phyloP scores from a whole-genome alignment of 2,113 vertebrate genomes.

The Hemiscyllium ocellatum region DNA sequence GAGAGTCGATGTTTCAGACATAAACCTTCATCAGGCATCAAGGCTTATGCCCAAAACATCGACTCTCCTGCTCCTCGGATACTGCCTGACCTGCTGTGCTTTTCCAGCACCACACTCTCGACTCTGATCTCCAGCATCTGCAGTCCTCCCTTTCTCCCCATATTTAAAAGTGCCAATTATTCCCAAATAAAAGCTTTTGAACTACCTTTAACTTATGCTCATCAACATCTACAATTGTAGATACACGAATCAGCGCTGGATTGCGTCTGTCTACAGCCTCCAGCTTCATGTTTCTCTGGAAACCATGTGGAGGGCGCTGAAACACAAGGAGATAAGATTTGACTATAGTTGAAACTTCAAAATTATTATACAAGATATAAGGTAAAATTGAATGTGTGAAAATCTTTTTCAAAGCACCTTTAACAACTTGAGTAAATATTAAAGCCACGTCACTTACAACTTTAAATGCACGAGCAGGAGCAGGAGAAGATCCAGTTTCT shows the following conservation, averaged over 20 bases:
- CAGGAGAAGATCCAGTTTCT: constrained; percentile 80
- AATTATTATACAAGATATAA: background rate
- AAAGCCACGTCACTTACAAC: constrained; percentile 62
- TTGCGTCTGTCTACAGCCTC: constrained; percentile 89
- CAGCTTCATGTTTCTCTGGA: constrained; percentile 88
- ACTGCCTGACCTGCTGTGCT: too few species aligned
- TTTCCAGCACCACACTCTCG: too few species aligned
- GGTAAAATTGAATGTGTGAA: background rate
- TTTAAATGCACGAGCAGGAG: constrained; percentile 79
- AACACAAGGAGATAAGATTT: background rate
- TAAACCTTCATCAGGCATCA: too few species aligned
- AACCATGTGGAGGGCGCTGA: constrained; percentile 76
- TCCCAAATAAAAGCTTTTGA: too few species aligned
- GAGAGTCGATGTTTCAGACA: too few species aligned
- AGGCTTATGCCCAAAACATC: too few species aligned
- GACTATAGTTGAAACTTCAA: background rate
- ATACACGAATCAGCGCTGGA: constrained; percentile 81
- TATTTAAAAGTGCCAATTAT: too few species aligned
- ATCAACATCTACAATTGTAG: constrained; percentile 85
- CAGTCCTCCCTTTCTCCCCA: too few species aligned
- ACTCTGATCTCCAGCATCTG: too few species aligned
- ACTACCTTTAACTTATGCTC: constrained; percentile 87
- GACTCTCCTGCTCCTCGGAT: too few species aligned
- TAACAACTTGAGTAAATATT: background rate
- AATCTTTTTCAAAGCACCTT: background rate